Evolutionary conservation across 2,888 invertebrate genomes (phyloP), one percentile per base, ranked within the genome.

Genomic region (Patella depressa): DNA sequence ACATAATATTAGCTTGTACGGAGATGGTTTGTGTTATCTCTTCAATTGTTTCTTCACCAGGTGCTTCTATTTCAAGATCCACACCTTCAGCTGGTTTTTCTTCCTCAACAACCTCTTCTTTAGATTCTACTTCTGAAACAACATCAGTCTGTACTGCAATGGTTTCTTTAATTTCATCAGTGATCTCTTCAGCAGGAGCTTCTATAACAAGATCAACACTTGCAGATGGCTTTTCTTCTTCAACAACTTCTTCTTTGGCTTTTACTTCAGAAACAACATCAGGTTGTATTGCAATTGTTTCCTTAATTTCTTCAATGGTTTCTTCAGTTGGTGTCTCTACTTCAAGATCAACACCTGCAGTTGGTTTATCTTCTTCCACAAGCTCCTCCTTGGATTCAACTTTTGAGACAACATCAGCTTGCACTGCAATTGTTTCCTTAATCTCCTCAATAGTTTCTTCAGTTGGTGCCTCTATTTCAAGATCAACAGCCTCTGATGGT

Each of bases 281-380:
- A 65, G 80, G 78, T 69, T 78, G 73, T 19, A 77, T 55, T 17
- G 45, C 73, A 14, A 83, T 83, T 2, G 81, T 81, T 72, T 82
- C 82, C 75, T 78, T 81, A 53, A 74, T 73, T 75, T 84, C 85
- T 75, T 85, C 85, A 77, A 82, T 81, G n/a, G 76, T 70, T 73
- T 78, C 78, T 24, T 73, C 74, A 17, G 29, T 29, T 54, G 78
- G 72, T 70, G 72, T 53, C 29, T 78, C 76, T 53, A 65, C 57
- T 34, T 77, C 73, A 45, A 75, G 70, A 24, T 76, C 79, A 34
- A 53, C 76, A 34, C 17, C 57, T 17, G 69, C 57, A 45, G 71
- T 19, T 53, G 70, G 75, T 17, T 57, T 57, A 53, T 75, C 57
- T n/a, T 75, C 74, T 24, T 75, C 69, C n/a, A 54, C 53, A n/a